Base-by-base conservation (phyloP, 2,113 vertebrate genomes). In the Bostrychus sinensis region DNA sequence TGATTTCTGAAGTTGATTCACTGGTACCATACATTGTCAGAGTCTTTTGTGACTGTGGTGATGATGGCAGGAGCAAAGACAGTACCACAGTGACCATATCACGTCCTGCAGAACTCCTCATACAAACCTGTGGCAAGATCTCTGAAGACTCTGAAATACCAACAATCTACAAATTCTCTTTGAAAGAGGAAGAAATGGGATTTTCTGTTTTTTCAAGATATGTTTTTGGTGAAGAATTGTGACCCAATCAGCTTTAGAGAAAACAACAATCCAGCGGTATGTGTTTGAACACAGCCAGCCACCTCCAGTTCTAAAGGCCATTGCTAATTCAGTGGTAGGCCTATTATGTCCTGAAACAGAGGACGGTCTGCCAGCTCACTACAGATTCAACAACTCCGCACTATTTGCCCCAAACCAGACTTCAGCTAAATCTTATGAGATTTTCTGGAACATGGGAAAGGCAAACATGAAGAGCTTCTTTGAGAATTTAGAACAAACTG, bases 301-400 rank as follows among this genome's bases (percentile, higher is more conserved):
- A 0, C 78, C 84, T 17, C 54, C 62, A 7, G 82, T 82, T 61
- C 65, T 89, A 1, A 56, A 73, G 26, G 84, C 61, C 0, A 76
- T 89, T 38, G 75, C 22, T 0, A 46, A 5, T 1, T n/a, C n/a
- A n/a, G n/a, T n/a, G n/a, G 28, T 81, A 11, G 67, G 9, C 0
- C 62, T 86, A 12, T 80, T 75, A 0, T 85, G 86, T 82, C 60
- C 62, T 1, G 82, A 76, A 65, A 39, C 37, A 12, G 3, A 46
- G 1, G 56, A 67, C 0, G 70, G 69, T 0, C 43, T 62, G 3
- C 86, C 78, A 0, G 16, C 72, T 70, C 63, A 83, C 61, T 87
- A 87, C 64, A 88, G 83, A 38, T 89, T 89, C 57, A 89, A 89
- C 12, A 88, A 89, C 4, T 88, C 78, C 30, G 75, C 56, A 0